phyloP scores from a whole-genome alignment of 2,113 vertebrate species.

The Dicrurus megarhynchus region DNA sequence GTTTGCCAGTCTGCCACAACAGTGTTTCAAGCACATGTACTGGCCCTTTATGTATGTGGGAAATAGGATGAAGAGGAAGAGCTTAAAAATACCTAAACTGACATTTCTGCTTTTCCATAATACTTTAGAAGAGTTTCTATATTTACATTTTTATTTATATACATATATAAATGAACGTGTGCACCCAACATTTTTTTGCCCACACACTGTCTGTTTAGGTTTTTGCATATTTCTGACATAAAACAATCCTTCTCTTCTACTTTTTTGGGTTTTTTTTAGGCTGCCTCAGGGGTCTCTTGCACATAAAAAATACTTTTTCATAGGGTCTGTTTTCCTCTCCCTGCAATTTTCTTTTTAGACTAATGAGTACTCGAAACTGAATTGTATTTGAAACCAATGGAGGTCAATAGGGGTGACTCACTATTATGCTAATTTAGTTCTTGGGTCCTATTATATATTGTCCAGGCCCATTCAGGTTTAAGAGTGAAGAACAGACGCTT shows the following conservation, averaged over 20 bases:
- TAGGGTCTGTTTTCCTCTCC: not conserved
- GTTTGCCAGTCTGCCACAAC: not conserved
- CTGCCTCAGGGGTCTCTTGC: not conserved
- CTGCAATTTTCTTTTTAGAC: slow-evolving; percentile 12
- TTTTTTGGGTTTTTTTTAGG: not conserved
- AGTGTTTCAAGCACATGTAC: not conserved
- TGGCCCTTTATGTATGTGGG: not conserved
- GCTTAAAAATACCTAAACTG: not conserved
- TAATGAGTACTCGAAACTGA: not conserved
- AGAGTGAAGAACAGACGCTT: slow-evolving; percentile 10
- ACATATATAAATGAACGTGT: not conserved
- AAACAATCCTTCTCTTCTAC: not conserved
- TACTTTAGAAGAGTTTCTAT: not conserved
- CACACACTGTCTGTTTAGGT: not conserved
- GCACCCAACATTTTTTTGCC: not conserved
- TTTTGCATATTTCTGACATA: not conserved
- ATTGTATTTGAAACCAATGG: not conserved
- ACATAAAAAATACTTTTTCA: not conserved
- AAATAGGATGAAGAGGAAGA: not conserved
- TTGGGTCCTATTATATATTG: slow-evolving; percentile 3
- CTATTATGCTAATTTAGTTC: slow-evolving; percentile 37
- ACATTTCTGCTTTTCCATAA: not conserved
- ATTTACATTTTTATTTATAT: not conserved
- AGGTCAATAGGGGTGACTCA: not conserved
- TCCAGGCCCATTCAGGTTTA: slow-evolving; percentile 20